These are phyloP conservation scores for Pseudochirops corinnae DNA, from an alignment of 2,797 vertebrate species.

Conservation along the genomic window DNA sequence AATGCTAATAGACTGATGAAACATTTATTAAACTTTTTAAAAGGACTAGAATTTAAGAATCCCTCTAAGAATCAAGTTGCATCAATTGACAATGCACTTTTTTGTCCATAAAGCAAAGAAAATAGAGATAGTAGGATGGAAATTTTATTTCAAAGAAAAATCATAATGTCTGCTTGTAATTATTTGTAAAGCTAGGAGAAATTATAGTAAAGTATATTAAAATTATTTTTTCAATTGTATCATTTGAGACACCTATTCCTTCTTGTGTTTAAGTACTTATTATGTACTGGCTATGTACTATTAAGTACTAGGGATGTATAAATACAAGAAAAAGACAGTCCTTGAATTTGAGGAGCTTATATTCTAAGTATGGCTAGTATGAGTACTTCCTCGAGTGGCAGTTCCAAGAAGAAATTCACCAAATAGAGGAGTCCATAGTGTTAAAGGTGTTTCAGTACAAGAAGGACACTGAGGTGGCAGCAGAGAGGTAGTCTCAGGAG, in stretches of 20 bases:
- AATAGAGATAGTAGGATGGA: neutral
- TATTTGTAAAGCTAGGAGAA: neutral
- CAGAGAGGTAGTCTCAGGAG: neutral
- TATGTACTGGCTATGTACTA: neutral
- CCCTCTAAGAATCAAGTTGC: neutral
- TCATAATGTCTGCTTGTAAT: neutral
- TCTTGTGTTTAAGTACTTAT: neutral
- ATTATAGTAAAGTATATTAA: neutral
- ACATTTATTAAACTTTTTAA: neutral
- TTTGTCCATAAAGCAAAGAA: neutral
- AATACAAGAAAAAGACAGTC: neutral
- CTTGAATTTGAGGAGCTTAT: neutral
- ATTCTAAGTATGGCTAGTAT: neutral
- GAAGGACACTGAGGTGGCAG: neutral
- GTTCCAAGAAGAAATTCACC: neutral
- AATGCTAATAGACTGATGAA: neutral
- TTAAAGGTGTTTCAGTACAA: neutral
- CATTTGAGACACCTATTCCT: neutral
- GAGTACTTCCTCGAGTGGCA: neutral
- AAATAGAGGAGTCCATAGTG: neutral
- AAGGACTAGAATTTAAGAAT: neutral
- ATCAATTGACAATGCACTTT: neutral
- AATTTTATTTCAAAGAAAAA: neutral
- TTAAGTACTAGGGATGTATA: neutral
- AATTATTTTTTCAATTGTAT: neutral